Percentiles rank a stretch among this genome's conserved stretches.
Evolutionary conservation across 2,797 vertebrate genomes (phyloP).

Genomic region (Protonibea diacanthus): DNA sequence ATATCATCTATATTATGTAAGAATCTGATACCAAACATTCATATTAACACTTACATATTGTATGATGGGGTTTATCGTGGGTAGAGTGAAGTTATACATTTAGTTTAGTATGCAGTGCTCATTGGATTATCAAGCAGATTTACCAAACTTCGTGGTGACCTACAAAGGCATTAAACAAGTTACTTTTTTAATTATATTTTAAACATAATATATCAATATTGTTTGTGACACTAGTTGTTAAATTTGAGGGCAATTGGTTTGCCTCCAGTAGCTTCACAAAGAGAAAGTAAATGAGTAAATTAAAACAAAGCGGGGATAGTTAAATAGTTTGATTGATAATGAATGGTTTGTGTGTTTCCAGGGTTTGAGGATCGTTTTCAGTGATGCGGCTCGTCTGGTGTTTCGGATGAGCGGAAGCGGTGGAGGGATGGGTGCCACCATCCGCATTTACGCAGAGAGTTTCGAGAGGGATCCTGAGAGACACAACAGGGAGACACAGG

Average conservation of each 20-base stretch:
- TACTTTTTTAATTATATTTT: background rate
- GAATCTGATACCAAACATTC: background rate
- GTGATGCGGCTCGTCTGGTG: conserved; percentile 91
- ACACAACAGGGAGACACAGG: conserved; percentile 95
- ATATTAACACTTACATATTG: background rate
- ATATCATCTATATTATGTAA: background rate
- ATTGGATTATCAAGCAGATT: conserved; percentile 9
- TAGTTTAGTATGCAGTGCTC: background rate
- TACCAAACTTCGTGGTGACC: background rate
- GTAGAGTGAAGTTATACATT: background rate
- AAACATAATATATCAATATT: background rate
- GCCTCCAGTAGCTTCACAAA: background rate
- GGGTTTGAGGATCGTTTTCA: conserved; percentile 95
- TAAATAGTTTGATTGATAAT: background rate
- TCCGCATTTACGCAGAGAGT: conserved; percentile 96
- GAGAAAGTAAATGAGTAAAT: background rate
- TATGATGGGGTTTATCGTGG: background rate
- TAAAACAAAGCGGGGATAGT: background rate
- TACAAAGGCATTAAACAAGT: background rate
- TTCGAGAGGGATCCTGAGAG: conserved; percentile 95
- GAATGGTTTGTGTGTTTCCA: conserved; percentile 60
- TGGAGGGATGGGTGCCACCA: conserved; percentile 89
- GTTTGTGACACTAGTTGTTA: background rate
- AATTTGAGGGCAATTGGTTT: background rate
- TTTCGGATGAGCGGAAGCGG: conserved; percentile 96